Evolutionary conservation across 2,888 invertebrate species (phyloP).

Genomic region (Colostygia pectinataria): DNA sequence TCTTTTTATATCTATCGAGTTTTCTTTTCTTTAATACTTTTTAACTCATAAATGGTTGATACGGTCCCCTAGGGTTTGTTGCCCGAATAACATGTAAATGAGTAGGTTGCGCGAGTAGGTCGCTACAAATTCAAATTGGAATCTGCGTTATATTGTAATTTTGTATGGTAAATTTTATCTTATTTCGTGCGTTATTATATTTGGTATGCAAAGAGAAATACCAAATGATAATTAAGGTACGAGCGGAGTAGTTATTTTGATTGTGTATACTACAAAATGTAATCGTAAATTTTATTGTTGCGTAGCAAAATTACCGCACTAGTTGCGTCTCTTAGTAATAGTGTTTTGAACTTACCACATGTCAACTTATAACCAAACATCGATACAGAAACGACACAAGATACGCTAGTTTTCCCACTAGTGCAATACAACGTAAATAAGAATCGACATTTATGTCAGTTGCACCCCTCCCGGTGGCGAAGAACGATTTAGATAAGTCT

Average conservation of each 20-base stretch:
- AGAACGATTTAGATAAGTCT: conserved; percentile 82
- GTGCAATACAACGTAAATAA: conserved; percentile 72
- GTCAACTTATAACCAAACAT: conserved; percentile 10
- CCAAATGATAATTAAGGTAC: too few species aligned
- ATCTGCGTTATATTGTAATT: conserved; percentile 57
- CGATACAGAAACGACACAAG: conserved; percentile 21
- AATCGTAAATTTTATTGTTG: too few species aligned
- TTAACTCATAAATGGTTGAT: conserved; percentile 81
- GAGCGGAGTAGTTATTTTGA: too few species aligned
- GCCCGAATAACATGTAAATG: conserved; percentile 82
- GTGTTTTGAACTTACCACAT: conserved; percentile 7
- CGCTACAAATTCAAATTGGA: conserved; percentile 67
- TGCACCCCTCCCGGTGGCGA: conserved; percentile 68
- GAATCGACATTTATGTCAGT: conserved; percentile 74
- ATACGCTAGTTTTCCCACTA: conserved; percentile 50
- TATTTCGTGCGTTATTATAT: conserved; percentile 40
- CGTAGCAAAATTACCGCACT: too few species aligned
- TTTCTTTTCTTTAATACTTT: conserved; percentile 81
- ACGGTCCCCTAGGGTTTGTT: conserved; percentile 79
- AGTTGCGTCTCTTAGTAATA: conserved; percentile 9
- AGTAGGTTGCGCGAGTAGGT: conserved; percentile 59
- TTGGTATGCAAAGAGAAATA: conserved; percentile 33
- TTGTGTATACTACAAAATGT: too few species aligned
- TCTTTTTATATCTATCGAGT: conserved; percentile 77
- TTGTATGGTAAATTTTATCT: conserved; percentile 41